Conservation (phyloP, 2,113 vertebrate genomes). For the Oryzias melastigma region DNA sequence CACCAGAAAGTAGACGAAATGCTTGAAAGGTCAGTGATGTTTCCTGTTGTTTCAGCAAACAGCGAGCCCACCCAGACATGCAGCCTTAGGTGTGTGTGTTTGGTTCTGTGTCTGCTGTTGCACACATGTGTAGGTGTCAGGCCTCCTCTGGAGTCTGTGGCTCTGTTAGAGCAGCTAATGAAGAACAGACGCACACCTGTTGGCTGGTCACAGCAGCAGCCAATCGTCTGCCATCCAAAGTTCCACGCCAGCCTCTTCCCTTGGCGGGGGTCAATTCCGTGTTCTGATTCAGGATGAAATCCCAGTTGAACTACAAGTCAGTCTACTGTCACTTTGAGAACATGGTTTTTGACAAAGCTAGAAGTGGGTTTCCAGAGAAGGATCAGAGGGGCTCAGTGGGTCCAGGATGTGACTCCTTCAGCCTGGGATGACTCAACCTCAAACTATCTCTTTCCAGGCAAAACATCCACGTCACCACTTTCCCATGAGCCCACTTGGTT, state of each 20-base stretch:
- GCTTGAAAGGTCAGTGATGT: constrained; percentile 41
- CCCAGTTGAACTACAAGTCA: constrained; percentile 19
- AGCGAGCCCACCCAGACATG: constrained; percentile 57
- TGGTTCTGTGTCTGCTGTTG: constrained; percentile 3
- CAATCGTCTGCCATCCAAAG: constrained; percentile 22
- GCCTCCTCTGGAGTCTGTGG: constrained; percentile 40
- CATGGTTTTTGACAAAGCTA: constrained; percentile 29
- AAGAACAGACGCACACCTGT: constrained; percentile 61
- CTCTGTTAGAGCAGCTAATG: constrained; percentile 35
- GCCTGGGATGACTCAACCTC: constrained; percentile 64
- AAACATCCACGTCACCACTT: constrained; percentile 60
- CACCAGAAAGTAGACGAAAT: constrained; percentile 28
- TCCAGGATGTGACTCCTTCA: constrained; percentile 43
- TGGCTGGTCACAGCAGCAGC: constrained; percentile 13
- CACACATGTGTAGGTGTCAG: constrained; percentile 47
- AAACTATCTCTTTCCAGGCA: constrained; percentile 55
- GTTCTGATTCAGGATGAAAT: constrained; percentile 30
- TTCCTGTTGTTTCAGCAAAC: constrained; percentile 67
- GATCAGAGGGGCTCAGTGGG: constrained; percentile 41
- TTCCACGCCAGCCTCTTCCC: constrained; percentile 43
- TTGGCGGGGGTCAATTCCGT: neutral
- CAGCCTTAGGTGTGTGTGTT: neutral
- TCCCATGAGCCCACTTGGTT: constrained; percentile 33
- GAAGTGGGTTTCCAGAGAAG: constrained; percentile 26
- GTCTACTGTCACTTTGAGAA: constrained; percentile 18